phyloP scores from a whole-genome alignment of 2,113 vertebrate species.

The Ictalurus punctatus region DNA sequence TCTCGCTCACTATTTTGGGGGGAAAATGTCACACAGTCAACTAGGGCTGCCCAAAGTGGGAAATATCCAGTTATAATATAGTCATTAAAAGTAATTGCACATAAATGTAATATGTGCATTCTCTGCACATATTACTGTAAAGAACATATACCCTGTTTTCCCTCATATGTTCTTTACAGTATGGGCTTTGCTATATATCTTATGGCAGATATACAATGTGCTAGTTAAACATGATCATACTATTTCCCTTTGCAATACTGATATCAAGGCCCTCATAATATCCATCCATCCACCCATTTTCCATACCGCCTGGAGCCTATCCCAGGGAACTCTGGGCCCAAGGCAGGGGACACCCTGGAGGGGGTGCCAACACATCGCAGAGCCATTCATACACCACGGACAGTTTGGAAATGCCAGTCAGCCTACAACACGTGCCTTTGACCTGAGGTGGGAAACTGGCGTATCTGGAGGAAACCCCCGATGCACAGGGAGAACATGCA shows the following conservation, averaged over 20 bases:
- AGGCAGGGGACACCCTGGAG: too few species aligned
- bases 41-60: neutral
- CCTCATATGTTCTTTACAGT: neutral
- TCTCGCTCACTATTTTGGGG: neutral
- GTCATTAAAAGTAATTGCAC: neutral
- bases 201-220: neutral
- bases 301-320: too few species aligned
- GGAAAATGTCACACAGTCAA: neutral
- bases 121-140: too few species aligned
- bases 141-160: neutral
- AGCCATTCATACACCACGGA: too few species aligned
- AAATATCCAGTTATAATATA: neutral
- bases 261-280: neutral
- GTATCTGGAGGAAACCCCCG: too few species aligned
- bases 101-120: neutral
- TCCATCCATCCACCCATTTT: too few species aligned
- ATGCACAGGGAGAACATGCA: too few species aligned
- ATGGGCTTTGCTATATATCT: neutral
- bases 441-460: too few species aligned
- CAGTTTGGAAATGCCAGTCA: too few species aligned
- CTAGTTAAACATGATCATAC: neutral
- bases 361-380: too few species aligned
- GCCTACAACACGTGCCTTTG: too few species aligned
- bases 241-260: neutral
- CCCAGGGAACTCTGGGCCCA: too few species aligned